Evolutionary conservation across 2,797 vertebrate species (phyloP), one percentile per base, ranked within the genome.

Genomic region (Mycteria americana): DNA sequence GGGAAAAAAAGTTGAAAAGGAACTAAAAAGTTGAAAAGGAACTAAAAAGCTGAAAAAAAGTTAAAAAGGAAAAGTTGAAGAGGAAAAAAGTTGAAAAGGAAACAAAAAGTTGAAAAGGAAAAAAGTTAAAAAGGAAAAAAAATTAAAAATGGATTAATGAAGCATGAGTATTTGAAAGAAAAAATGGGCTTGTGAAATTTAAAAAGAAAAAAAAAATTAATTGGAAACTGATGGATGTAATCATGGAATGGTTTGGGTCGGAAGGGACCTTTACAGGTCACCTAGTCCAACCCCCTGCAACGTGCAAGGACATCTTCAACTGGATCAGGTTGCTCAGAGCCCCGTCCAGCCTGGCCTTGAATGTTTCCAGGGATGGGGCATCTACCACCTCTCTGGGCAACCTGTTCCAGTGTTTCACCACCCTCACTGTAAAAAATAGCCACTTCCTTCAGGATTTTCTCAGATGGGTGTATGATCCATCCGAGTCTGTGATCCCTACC

Each of bases 261-360:
- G 56, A 51, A 76, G 18, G 28, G 28, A 65, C 9, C 7, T 51
- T 51, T 31, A 35, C 16, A 33, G 19, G 11, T 6, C 33, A 57
- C 21, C 31, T n/a, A 37, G 28, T 21, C 31, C 33, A 70, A 21
- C 4, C 7, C 9, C 5, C 9, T 51, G 62, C 21, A 9, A 1
- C 14, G 1, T 2, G 25, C 79, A 56, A 41, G 48, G 50, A 43
- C 31, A 28, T 13, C 63, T 22, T 28, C 8, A 35, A 43, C 43
- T 37, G 16, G 5, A 28, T 11, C 31, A 48, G 27, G 41, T 33
- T 43, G 48, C 18, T 56, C 31, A 76, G 22, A 56, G 14, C 31
- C 33, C 33, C 0, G 0, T n/a, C 43, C 51, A 25, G 3, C 31
- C 43, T 33, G 50, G 2, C 16, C 27, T 37, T 14, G 57, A 63